Percentiles rank a stretch among this genome's conserved stretches.
These are phyloP conservation scores for Melanotaenia parkinsoni DNA, from an alignment of 2,797 vertebrate species.

Conservation along the genomic window DNA sequence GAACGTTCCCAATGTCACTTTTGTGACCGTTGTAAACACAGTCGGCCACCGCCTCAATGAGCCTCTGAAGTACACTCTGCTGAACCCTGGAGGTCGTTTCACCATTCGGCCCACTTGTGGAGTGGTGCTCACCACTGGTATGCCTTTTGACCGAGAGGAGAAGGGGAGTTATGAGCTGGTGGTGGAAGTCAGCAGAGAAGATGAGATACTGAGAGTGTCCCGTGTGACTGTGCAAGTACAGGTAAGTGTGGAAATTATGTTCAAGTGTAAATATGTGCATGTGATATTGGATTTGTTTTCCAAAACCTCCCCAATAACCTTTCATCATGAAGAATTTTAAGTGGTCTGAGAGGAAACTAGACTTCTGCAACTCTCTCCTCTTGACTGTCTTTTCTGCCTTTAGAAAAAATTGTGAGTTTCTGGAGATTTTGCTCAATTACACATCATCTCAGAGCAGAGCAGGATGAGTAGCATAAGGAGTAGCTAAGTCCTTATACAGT, in stretches of 20 bases:
- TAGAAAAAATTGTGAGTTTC: background rate
- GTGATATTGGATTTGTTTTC: background rate
- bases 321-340: background rate
- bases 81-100: constrained; percentile 92
- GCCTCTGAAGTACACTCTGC: constrained; percentile 90
- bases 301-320: background rate
- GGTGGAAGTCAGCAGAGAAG: constrained; percentile 90
- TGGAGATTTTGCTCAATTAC: background rate
- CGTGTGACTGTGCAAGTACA: constrained; percentile 89
- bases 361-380: background rate
- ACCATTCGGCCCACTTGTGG: constrained; percentile 91
- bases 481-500: background rate
- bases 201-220: constrained; percentile 85
- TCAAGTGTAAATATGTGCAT: background rate
- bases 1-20: constrained; percentile 86
- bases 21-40: constrained; percentile 88
- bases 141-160: constrained; percentile 93
- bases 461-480: background rate
- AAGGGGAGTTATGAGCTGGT: constrained; percentile 90
- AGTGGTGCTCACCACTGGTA: constrained; percentile 90
- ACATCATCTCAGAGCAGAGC: background rate
- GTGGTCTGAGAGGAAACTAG: background rate
- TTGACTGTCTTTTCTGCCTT: background rate
- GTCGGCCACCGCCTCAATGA: constrained; percentile 92
- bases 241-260: constrained; percentile 66